Evolutionary conservation across 2,113 vertebrate genomes (phyloP).

Genomic region (Petroica traversi): DNA sequence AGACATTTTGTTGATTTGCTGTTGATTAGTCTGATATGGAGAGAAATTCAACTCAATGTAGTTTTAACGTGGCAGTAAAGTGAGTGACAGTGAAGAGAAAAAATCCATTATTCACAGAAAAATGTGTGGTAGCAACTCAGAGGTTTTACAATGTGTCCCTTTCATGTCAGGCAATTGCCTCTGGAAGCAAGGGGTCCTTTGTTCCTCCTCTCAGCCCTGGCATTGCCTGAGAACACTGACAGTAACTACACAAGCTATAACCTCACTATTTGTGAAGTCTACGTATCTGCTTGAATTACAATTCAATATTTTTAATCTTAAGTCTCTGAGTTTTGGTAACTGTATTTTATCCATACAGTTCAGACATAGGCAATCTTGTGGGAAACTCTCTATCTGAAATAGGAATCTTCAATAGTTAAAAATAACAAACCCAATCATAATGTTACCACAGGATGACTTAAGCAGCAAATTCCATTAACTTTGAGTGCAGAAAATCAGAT

Average conservation of each 20-base stretch:
- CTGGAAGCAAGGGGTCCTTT: background rate
- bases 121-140: background rate
- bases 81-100: background rate
- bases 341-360: fast-evolving
- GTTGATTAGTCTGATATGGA: background rate
- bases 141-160: background rate
- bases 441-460: background rate
- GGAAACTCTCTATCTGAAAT: background rate
- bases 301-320: background rate
- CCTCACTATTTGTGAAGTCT: background rate
- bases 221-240: background rate
- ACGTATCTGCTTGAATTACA: background rate
- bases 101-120: background rate
- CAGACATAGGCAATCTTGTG: background rate
- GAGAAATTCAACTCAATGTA: background rate
- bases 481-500: background rate
- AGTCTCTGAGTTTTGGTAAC: background rate
- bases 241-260: background rate
- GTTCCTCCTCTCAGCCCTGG: fast-evolving
- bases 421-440: background rate
- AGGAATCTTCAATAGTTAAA: background rate
- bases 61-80: background rate
- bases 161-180: background rate
- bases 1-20: background rate
- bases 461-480: background rate